Evolutionary conservation across 1,140 invertebrate genomes (phyloP).

Genomic region (Coptotermes formosanus): DNA sequence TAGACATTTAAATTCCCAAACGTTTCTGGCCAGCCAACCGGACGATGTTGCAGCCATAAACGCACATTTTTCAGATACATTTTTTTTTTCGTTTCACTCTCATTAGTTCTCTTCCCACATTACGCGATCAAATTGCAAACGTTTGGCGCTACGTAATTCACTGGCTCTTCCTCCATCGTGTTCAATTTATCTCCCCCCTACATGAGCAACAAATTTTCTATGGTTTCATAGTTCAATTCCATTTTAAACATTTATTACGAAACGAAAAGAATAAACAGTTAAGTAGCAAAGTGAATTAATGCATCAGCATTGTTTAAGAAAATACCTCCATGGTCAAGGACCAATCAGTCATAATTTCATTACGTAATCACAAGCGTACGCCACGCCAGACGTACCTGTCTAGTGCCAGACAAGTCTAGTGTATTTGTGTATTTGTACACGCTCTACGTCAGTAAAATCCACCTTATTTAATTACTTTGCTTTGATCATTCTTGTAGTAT

Average conservation of each 20-base stretch:
- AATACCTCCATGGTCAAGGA: too few species aligned
- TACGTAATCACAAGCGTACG: too few species aligned
- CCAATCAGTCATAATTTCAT: too few species aligned
- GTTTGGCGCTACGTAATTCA: not conserved
- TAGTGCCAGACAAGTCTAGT: too few species aligned
- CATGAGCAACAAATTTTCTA: not conserved
- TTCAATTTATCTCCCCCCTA: not conserved
- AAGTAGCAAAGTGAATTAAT: too few species aligned
- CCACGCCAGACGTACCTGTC: too few species aligned
- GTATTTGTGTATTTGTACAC: too few species aligned
- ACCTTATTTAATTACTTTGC: too few species aligned
- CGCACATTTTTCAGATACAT: not conserved
- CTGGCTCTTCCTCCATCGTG: not conserved
- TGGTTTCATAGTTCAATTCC: not conserved
- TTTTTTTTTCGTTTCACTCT: not conserved
- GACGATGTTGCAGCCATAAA: not conserved
- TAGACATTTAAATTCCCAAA: not conserved
- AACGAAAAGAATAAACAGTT: too few species aligned
- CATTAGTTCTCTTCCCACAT: not conserved
- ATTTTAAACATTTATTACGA: not conserved
- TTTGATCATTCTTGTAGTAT: too few species aligned
- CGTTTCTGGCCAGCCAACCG: not conserved
- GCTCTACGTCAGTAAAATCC: too few species aligned
- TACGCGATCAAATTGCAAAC: not conserved
- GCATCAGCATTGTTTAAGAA: too few species aligned